Percentiles rank a stretch among this genome's conserved stretches.
These are phyloP conservation scores for Rhizomys pruinosus DNA, from an alignment of 2,113 vertebrate genomes.

Conservation along the genomic window DNA sequence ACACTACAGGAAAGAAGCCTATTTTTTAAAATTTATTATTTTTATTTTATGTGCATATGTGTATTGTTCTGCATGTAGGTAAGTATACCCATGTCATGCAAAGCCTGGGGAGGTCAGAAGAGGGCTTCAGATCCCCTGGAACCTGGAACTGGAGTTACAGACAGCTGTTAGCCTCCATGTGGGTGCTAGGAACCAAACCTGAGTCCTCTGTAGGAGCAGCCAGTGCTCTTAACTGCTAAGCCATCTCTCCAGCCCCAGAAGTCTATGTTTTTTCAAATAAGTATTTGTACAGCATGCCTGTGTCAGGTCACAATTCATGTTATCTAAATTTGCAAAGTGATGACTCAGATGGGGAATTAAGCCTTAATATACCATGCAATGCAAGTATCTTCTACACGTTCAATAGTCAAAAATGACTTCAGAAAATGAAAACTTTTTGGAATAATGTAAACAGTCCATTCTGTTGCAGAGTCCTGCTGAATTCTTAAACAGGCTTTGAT, in stretches of 20 bases:
- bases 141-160: no score
- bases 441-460: background rate
- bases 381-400: constrained; percentile 78
- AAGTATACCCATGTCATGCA: no score
- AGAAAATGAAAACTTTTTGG: constrained; percentile 58
- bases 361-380: constrained; percentile 68
- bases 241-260: no score
- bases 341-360: constrained; percentile 76
- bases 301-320: constrained; percentile 66
- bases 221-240: no score
- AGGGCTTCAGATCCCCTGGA: no score
- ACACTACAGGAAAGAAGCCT: constrained; percentile 62
- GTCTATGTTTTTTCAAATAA: constrained; percentile 27
- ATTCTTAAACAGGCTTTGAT: constrained; percentile 8
- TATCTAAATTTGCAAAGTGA: constrained; percentile 71
- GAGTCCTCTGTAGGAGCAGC: no score
- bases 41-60: no score
- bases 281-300: constrained; percentile 68
- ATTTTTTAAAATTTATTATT: constrained; percentile 12
- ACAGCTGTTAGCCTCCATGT: no score
- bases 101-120: no score
- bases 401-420: constrained; percentile 77
- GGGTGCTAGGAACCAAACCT: no score
- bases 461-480: background rate
- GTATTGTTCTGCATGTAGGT: no score